Evolutionary conservation across 2,888 invertebrate species (phyloP).

Genomic region (Oeneis ivallda): DNA sequence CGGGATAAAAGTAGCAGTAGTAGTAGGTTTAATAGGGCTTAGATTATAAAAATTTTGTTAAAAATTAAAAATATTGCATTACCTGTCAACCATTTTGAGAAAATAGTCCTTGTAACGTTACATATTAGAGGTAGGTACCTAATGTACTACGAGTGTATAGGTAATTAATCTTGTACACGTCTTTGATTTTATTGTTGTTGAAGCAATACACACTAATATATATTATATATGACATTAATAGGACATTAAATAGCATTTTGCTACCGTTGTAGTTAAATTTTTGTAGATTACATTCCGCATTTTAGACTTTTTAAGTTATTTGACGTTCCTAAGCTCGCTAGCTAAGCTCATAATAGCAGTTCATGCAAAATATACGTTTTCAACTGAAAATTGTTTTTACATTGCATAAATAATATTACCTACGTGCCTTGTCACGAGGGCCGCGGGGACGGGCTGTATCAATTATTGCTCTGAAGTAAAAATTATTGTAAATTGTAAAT

Average conservation of each 20-base stretch:
- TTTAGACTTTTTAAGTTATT: constrained; percentile 54
- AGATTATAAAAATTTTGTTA: background rate
- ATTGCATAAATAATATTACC: constrained; percentile 20
- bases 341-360: constrained; percentile 15
- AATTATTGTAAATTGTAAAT: constrained; percentile 74
- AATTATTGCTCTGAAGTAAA: constrained; percentile 60
- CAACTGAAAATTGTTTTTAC: constrained; percentile 25
- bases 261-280: constrained; percentile 42
- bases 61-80: background rate
- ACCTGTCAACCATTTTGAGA: background rate
- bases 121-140: too few species aligned
- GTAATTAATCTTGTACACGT: background rate
- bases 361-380: constrained; percentile 14
- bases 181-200: background rate
- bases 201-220: constrained; percentile 1
- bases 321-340: constrained; percentile 39
- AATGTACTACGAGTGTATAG: too few species aligned
- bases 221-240: background rate
- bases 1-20: too few species aligned
- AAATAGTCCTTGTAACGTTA: background rate
- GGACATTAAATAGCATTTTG: constrained; percentile 17
- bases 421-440: constrained; percentile 46
- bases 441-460: constrained; percentile 48
- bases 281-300: constrained; percentile 72
- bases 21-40: background rate